These are phyloP conservation scores for Dasysyrphus tricinctus DNA, from an alignment of 2,888 invertebrate genomes.

Conservation along the genomic window DNA sequence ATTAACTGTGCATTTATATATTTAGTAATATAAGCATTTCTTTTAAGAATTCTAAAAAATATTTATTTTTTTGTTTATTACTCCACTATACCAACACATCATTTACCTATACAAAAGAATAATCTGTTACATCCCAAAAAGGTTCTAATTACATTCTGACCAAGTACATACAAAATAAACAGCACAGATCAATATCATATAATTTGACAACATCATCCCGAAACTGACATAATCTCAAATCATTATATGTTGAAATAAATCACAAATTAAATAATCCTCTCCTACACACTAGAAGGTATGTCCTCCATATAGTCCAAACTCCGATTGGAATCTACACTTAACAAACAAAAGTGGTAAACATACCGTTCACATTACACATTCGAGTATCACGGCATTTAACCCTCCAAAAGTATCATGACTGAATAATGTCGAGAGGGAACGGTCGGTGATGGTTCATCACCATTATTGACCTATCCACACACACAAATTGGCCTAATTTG, in stretches of 20 bases:
- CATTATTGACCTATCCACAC: constrained; percentile 75
- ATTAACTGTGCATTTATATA: too few species aligned
- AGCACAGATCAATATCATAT: constrained; percentile 40
- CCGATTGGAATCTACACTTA: constrained; percentile 70
- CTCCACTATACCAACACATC: too few species aligned
- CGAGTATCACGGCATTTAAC: constrained; percentile 19
- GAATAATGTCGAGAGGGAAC: neutral
- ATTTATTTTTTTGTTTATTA: too few species aligned
- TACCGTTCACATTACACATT: constrained; percentile 5
- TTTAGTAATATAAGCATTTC: too few species aligned
- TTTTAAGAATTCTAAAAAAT: too few species aligned
- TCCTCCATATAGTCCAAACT: constrained; percentile 8
- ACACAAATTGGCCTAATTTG: constrained; percentile 77
- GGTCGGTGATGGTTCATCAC: constrained; percentile 44
- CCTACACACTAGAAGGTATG: constrained; percentile 4
- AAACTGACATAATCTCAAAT: constrained; percentile 37
- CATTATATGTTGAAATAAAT: constrained; percentile 42
- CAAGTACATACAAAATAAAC: neutral
- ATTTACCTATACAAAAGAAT: too few species aligned
- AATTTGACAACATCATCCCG: constrained; percentile 44
- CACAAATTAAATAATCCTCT: constrained; percentile 73
- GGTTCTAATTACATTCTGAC: too few species aligned
- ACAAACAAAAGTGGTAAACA: constrained; percentile 57
- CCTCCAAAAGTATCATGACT: constrained; percentile 21
- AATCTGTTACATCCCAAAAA: too few species aligned